phyloP scores from a whole-genome alignment of 2,888 invertebrate genomes.

The Drosophila ustulata region DNA sequence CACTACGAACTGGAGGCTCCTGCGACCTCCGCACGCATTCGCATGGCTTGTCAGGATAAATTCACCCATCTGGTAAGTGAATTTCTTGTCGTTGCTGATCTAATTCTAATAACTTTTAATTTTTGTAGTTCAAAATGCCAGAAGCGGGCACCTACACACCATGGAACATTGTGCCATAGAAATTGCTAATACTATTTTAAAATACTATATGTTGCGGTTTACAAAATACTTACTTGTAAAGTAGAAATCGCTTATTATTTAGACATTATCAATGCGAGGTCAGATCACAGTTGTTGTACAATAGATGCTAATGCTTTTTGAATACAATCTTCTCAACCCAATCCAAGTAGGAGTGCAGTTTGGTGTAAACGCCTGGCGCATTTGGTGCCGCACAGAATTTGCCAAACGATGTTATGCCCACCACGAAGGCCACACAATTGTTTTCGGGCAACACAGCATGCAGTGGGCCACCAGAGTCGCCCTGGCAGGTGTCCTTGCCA shows the following conservation, averaged over 20 bases:
- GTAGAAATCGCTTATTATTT: slow-evolving; percentile 29
- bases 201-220: slow-evolving; percentile 8
- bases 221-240: slow-evolving; percentile 10
- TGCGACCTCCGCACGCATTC: slow-evolving; percentile 94
- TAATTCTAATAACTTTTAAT: not conserved
- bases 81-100: not conserved
- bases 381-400: slow-evolving; percentile 83
- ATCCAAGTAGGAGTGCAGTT: slow-evolving; percentile 81
- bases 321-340: slow-evolving; percentile 84
- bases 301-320: slow-evolving; percentile 42
- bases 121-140: slow-evolving; percentile 86
- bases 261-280: slow-evolving; percentile 1
- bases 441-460: slow-evolving; percentile 80
- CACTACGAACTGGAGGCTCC: slow-evolving; percentile 91
- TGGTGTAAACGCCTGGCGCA: slow-evolving; percentile 84
- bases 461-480: slow-evolving; percentile 85
- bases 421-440: slow-evolving; percentile 83
- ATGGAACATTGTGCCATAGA: slow-evolving; percentile 88
- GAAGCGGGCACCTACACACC: slow-evolving; percentile 87
- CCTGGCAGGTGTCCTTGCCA: slow-evolving; percentile 84
- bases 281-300: slow-evolving; percentile 1
- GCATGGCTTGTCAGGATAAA: slow-evolving; percentile 95
- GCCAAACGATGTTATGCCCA: slow-evolving; percentile 85
- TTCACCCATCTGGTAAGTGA: slow-evolving; percentile 91
- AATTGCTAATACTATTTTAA: not conserved